A percentile compares a stretch with the other conserved stretches of the same genome.
phyloP scores from a whole-genome alignment of 2,113 vertebrate species.

The Butorides virescens region DNA sequence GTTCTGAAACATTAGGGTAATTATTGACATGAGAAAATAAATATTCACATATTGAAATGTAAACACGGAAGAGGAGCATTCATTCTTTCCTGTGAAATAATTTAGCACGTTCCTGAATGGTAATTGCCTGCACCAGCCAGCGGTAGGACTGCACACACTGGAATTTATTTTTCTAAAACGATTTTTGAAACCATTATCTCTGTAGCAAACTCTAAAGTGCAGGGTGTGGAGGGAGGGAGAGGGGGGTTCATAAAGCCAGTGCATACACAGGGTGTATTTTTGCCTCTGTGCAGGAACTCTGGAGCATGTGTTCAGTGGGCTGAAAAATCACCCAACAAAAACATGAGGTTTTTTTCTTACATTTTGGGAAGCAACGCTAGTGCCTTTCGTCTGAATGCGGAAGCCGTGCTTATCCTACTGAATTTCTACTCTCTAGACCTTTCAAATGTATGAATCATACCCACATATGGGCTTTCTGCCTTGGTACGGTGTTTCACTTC shows the following conservation, averaged over 20 bases:
- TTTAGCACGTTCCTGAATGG: neutral
- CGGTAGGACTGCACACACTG: neutral
- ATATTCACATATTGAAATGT: constrained; percentile 47
- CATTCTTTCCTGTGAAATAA: neutral
- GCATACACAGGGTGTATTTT: neutral
- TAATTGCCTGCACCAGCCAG: neutral
- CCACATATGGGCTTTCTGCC: constrained; percentile 13
- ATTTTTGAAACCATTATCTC: neutral
- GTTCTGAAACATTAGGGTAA: constrained; percentile 57
- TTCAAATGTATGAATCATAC: constrained; percentile 49
- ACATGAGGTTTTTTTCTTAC: neutral
- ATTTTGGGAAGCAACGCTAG: neutral
- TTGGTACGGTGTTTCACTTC: neutral
- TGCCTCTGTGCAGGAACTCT: neutral
- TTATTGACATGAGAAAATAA: constrained; percentile 50
- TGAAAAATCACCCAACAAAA: constrained; percentile 51
- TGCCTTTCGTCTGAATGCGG: neutral
- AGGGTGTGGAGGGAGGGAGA: neutral
- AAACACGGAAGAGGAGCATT: constrained; percentile 48
- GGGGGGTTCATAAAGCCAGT: neutral
- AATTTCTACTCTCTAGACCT: constrained; percentile 24
- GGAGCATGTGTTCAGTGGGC: constrained; percentile 61
- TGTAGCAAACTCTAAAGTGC: neutral
- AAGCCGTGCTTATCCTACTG: constrained; percentile 29
- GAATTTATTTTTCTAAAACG: neutral